These are phyloP conservation scores for Pyrocoelia pectoralis DNA, from an alignment of 2,888 invertebrate species.

Conservation along the genomic window DNA sequence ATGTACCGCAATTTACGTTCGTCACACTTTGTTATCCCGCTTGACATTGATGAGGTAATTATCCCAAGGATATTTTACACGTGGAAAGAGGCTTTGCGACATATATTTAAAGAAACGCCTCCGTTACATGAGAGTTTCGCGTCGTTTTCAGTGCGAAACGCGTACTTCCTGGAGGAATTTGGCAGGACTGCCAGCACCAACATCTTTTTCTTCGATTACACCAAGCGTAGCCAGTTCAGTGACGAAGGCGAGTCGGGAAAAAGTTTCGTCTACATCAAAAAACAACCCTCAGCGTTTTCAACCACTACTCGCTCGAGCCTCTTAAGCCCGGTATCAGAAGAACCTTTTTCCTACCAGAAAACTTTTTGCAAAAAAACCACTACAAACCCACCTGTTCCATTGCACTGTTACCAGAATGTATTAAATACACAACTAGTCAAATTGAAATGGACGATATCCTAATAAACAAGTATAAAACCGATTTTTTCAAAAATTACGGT, in stretches of 20 bases:
- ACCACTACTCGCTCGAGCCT: slow-evolving; percentile 75
- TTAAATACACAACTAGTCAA: slow-evolving; percentile 50
- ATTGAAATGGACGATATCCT: slow-evolving; percentile 47
- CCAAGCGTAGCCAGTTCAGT: slow-evolving; percentile 58
- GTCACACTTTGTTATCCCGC: slow-evolving; percentile 71
- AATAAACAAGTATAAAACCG: slow-evolving; percentile 48
- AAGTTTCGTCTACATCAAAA: slow-evolving; percentile 72
- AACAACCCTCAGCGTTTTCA: slow-evolving; percentile 75
- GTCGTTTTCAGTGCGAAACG: slow-evolving; percentile 71
- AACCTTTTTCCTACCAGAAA: slow-evolving; percentile 66
- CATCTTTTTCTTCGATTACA: slow-evolving; percentile 45
- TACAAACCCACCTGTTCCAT: slow-evolving; percentile 63
- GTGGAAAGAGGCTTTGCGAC: slow-evolving; percentile 66
- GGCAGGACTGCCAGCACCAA: slow-evolving; percentile 21
- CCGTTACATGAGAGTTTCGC: slow-evolving; percentile 54
- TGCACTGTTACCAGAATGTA: slow-evolving; percentile 54
- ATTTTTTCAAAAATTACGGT: slow-evolving; percentile 41
- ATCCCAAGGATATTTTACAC: slow-evolving; percentile 68
- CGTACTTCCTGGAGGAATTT: slow-evolving; percentile 59
- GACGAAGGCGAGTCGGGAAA: slow-evolving; percentile 73
- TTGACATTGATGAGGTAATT: slow-evolving; percentile 79
- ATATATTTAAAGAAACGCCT: slow-evolving; percentile 45
- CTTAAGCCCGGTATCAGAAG: slow-evolving; percentile 64
- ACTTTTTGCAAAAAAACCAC: slow-evolving; percentile 72
- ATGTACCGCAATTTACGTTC: slow-evolving; percentile 74